phyloP scores from a whole-genome alignment of 2,888 invertebrate species.

The Orthosia gothica region DNA sequence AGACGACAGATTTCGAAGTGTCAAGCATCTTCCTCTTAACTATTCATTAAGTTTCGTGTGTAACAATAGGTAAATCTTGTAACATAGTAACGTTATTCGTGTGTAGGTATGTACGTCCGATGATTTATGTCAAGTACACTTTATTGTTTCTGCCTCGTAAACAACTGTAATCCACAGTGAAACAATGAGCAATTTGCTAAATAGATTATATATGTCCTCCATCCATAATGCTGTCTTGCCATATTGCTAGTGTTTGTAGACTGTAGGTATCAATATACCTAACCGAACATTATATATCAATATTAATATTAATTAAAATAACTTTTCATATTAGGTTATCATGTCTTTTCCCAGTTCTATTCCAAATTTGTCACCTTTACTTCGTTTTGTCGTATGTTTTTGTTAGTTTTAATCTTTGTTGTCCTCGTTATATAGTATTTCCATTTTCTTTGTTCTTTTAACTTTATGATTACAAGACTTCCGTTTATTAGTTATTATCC shows the following conservation, averaged over 20 bases:
- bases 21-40: slow-evolving; percentile 73
- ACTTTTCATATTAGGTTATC: slow-evolving; percentile 57
- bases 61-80: slow-evolving; percentile 84
- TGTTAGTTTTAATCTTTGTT: slow-evolving; percentile 75
- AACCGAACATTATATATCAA: slow-evolving; percentile 69
- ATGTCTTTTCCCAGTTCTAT: slow-evolving; percentile 50
- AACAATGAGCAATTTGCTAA: slow-evolving; percentile 91
- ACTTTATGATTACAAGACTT: slow-evolving; percentile 82
- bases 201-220: slow-evolving; percentile 90
- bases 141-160: slow-evolving; percentile 90
- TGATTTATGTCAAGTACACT: slow-evolving; percentile 88
- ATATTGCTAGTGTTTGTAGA: slow-evolving; percentile 89
- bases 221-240: slow-evolving; percentile 91
- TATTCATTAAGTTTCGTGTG: slow-evolving; percentile 80
- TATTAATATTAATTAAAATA: slow-evolving; percentile 71
- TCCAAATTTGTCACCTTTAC: slow-evolving; percentile 49
- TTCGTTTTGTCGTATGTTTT: slow-evolving; percentile 65
- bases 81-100: slow-evolving; percentile 83
- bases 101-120: slow-evolving; percentile 83
- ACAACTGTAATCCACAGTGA: slow-evolving; percentile 87
- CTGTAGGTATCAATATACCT: slow-evolving; percentile 84
- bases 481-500: slow-evolving; percentile 82
- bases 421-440: slow-evolving; percentile 70
- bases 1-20: slow-evolving; percentile 69
- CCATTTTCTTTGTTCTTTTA: slow-evolving; percentile 67